Evolutionary conservation across 2,888 invertebrate species (phyloP).

Genomic region (Drosophila flavopinicola): DNA sequence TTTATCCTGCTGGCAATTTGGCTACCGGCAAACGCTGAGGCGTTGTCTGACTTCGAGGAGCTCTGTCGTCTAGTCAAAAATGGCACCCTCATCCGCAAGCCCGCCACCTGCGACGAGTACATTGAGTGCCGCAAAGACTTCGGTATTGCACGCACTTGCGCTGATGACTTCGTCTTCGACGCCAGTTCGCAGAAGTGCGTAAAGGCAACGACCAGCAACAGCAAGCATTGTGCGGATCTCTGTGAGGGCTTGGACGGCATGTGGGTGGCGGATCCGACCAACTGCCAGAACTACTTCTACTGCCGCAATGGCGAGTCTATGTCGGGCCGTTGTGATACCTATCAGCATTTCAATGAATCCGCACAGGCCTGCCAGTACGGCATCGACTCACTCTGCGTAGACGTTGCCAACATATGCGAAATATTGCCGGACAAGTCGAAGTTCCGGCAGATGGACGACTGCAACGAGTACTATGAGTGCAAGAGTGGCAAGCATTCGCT

Average conservation of each 20-base stretch:
- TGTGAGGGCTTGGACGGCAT: slow-evolving; percentile 56
- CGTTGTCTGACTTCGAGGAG: slow-evolving; percentile 29
- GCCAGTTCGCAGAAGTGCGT: slow-evolving; percentile 61
- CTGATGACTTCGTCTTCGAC: slow-evolving; percentile 44
- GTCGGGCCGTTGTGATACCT: slow-evolving; percentile 48
- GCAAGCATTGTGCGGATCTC: slow-evolving; percentile 66
- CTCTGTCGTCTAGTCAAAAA: slow-evolving; percentile 71
- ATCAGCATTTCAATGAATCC: slow-evolving; percentile 67
- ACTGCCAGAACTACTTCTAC: slow-evolving; percentile 73
- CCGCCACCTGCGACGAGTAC: slow-evolving; percentile 76
- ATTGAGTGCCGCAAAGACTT: slow-evolving; percentile 61
- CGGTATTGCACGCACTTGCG: slow-evolving; percentile 52
- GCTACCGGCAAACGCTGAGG: slow-evolving; percentile 12
- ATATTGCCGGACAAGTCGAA: slow-evolving; percentile 60
- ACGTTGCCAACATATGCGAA: slow-evolving; percentile 75
- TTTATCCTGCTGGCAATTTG: slow-evolving; percentile 39
- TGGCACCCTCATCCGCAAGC: slow-evolving; percentile 68
- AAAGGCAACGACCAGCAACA: slow-evolving; percentile 31
- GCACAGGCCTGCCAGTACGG: slow-evolving; percentile 66
- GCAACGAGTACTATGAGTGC: slow-evolving; percentile 75
- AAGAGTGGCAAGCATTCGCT: slow-evolving; percentile 36
- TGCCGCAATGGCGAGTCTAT: slow-evolving; percentile 55
- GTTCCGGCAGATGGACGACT: slow-evolving; percentile 68
- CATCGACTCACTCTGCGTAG: slow-evolving; percentile 62
- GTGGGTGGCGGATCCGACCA: slow-evolving; percentile 71